A percentile compares a stretch with the other conserved stretches of the same genome.
These are phyloP conservation scores for Pontoporia blainvillei DNA, from an alignment of 2,113 vertebrate genomes.

Conservation along the genomic window DNA sequence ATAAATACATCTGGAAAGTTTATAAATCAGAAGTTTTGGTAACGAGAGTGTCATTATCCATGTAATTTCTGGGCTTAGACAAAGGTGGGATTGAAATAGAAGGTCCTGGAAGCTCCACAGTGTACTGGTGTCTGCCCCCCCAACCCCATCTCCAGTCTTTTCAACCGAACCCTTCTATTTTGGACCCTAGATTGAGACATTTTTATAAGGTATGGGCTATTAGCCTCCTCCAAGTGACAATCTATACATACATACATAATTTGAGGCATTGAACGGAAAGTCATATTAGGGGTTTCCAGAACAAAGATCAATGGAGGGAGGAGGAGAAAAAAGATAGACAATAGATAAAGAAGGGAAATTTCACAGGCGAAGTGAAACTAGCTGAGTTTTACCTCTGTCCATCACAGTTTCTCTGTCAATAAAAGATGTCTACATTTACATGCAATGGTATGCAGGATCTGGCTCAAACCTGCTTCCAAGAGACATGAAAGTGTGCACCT, in stretches of 20 bases:
- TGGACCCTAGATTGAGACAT: not conserved
- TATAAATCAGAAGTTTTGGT: not conserved
- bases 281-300: not conserved
- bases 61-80: not conserved
- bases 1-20: not conserved
- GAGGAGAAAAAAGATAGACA: not conserved
- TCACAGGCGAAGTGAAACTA: not conserved
- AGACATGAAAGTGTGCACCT: not conserved
- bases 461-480: not conserved
- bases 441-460: not conserved
- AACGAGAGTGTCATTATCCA: not conserved
- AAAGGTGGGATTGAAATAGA: not conserved
- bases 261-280: not conserved
- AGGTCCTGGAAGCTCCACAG: not conserved
- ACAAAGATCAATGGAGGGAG: not conserved
- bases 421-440: not conserved
- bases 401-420: not conserved
- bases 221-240: not conserved
- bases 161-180: not conserved
- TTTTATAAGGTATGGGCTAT: not conserved
- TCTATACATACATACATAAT: not conserved
- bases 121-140: accelerated
- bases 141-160: not conserved
- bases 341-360: not conserved
- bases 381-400: not conserved